Conservation (phyloP, 1,140 invertebrate genomes). For the Listronotus oregonensis region DNA sequence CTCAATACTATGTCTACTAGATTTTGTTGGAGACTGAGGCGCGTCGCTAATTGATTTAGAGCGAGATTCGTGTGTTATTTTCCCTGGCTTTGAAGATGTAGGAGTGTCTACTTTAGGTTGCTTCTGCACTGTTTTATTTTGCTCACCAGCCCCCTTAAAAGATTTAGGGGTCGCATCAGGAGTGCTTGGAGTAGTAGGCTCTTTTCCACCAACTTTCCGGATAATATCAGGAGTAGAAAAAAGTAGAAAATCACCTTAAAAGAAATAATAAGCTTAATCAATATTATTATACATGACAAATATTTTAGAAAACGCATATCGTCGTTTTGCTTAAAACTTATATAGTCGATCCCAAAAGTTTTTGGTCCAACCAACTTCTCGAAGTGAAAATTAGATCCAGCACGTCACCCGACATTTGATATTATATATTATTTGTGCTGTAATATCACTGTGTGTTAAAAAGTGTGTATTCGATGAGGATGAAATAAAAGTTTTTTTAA, state of each 20-base stretch:
- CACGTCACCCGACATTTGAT: no score
- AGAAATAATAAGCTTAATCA: no score
- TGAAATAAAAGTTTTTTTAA: no score
- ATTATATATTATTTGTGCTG: no score
- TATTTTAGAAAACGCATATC: no score
- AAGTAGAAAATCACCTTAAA: constrained; percentile 64
- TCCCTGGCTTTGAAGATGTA: constrained; percentile 45
- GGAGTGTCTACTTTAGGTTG: constrained; percentile 9
- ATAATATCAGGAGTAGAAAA: constrained; percentile 82
- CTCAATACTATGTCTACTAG: constrained; percentile 39
- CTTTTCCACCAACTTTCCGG: constrained; percentile 65
- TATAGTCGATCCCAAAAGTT: no score
- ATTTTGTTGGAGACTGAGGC: constrained; percentile 30
- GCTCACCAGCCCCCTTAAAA: constrained; percentile 32
- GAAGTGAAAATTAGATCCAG: no score
- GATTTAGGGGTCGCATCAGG: constrained; percentile 43
- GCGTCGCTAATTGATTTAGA: constrained; percentile 43
- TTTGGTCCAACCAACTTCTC: no score
- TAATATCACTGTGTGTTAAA: no score
- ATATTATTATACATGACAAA: background rate
- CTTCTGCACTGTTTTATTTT: constrained; percentile 1
- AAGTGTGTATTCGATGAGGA: no score
- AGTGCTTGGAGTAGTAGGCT: constrained; percentile 52
- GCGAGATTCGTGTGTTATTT: constrained; percentile 49
- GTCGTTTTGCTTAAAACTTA: no score